Conservation (phyloP, 2,888 invertebrate genomes). For the Cryptus viduatorius region DNA sequence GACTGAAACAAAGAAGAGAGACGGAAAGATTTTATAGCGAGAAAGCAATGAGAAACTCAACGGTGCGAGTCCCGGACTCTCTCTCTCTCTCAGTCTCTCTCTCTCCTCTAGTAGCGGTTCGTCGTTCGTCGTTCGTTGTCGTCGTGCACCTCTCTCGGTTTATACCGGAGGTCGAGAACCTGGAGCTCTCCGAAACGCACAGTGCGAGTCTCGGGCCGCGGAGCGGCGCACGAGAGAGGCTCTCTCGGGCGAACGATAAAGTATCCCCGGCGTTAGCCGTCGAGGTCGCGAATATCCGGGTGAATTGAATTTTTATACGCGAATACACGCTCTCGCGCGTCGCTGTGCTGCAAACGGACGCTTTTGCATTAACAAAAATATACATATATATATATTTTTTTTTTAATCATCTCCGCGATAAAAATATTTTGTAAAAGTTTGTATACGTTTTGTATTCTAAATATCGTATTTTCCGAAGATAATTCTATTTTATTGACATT, state of each 20-base stretch:
- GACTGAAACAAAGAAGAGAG: neutral
- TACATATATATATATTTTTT: no score
- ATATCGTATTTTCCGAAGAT: no score
- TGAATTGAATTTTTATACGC: slow-evolving; percentile 55
- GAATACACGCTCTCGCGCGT: neutral
- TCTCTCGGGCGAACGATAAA: slow-evolving; percentile 43
- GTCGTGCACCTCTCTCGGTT: neutral
- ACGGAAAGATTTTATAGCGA: neutral
- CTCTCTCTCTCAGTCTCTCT: no score
- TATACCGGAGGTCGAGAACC: slow-evolving; percentile 60
- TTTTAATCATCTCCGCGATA: no score
- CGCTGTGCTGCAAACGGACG: slow-evolving; percentile 29
- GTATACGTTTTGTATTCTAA: no score
- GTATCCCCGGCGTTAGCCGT: slow-evolving; percentile 37
- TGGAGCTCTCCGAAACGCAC: slow-evolving; percentile 14
- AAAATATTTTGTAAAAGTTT: no score
- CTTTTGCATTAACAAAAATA: no score
- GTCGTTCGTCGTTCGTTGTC: neutral
- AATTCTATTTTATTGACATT: no score
- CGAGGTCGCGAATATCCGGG: slow-evolving; percentile 52
- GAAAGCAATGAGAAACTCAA: slow-evolving; percentile 1
- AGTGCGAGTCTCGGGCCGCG: slow-evolving; percentile 15
- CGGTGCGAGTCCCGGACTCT: neutral
- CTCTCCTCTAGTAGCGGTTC: no score
- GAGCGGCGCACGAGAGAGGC: slow-evolving; percentile 21